Evolutionary conservation across 2,797 vertebrate genomes (phyloP), one percentile per base, ranked within the genome.

Genomic region (Poecilia picta): DNA sequence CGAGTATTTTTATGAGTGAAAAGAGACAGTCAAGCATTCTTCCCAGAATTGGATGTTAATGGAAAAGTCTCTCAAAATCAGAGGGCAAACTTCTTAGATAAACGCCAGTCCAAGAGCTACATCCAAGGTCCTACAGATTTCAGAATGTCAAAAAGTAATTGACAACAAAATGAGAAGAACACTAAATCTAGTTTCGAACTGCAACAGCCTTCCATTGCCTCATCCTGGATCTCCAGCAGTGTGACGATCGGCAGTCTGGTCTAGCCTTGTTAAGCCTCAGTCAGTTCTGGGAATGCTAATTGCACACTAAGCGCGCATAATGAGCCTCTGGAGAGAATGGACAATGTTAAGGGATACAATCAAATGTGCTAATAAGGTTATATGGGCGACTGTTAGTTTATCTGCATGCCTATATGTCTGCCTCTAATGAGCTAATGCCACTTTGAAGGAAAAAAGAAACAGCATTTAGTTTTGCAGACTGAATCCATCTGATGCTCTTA

Each of bases 221-320:
- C 41, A 43, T 51, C 20, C 41, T 71, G 68, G 68, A 71, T 46
- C 41, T 45, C 68, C 41, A 71, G 13, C 11, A 45, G 23, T 28
- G n/a, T n/a, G 13, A n/a, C 1, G 12, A 15, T 71, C 25, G 15
- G 41, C 41, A 15, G 41, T 45, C 68, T 45, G 25, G 23, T 45
- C 12, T 28, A n/a, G 25, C 12, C 68, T 45, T 28, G 25, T 71
- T 71, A 45, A 45, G 66, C 23, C 39, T 41, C 66, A 70, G 39
- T 43, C 39, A 70, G 66, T 43, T 43, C 20, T 70, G 39, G 13
- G 13, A 71, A 71, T 45, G 41, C 41, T 71, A 71, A 71, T 80
- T 76, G 85, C 81, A 78, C 75, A 73, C 70, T 81, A 85, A 84
- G 77, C 47, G 45, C 51, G 68, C 4, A 55, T 85, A 85, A 85